Conservation (phyloP, 2,797 vertebrate species). For the Pygocentrus nattereri region DNA sequence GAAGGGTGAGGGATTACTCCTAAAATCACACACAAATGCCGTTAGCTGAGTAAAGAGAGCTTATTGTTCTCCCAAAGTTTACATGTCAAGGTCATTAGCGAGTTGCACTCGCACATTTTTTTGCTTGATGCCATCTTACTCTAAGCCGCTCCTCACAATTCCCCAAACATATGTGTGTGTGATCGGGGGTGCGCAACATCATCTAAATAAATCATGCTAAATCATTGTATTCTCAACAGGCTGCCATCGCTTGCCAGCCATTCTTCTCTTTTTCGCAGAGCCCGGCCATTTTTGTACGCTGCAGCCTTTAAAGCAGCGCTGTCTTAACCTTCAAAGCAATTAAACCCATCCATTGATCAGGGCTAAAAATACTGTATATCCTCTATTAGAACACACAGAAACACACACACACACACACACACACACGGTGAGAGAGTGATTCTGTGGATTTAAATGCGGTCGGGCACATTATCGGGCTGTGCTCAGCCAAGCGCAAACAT, state of each 20-base stretch:
- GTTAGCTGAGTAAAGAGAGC: slow-evolving; percentile 74
- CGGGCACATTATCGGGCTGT: slow-evolving; percentile 97
- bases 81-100: slow-evolving; percentile 76
- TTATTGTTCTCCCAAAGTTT: slow-evolving; percentile 80
- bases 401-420: slow-evolving; percentile 35
- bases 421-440: slow-evolving; percentile 70
- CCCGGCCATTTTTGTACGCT: slow-evolving; percentile 65
- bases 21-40: slow-evolving; percentile 75
- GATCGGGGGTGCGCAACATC: slow-evolving; percentile 66
- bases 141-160: slow-evolving; percentile 69
- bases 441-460: slow-evolving; percentile 95
- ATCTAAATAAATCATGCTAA: slow-evolving; percentile 78
- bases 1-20: slow-evolving; percentile 66
- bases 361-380: slow-evolving; percentile 53
- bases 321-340: slow-evolving; percentile 61
- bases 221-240: slow-evolving; percentile 75
- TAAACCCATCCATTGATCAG: slow-evolving; percentile 64
- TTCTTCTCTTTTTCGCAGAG: slow-evolving; percentile 54
- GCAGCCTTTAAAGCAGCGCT: slow-evolving; percentile 66
- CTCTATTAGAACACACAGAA: slow-evolving; percentile 37
- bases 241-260: slow-evolving; percentile 66
- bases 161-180: slow-evolving; percentile 78
- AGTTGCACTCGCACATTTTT: slow-evolving; percentile 72
- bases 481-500: slow-evolving; percentile 99
- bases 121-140: slow-evolving; percentile 55